These are phyloP conservation scores for Ondatra zibethicus DNA, from an alignment of 2,113 vertebrate species.

Conservation along the genomic window DNA sequence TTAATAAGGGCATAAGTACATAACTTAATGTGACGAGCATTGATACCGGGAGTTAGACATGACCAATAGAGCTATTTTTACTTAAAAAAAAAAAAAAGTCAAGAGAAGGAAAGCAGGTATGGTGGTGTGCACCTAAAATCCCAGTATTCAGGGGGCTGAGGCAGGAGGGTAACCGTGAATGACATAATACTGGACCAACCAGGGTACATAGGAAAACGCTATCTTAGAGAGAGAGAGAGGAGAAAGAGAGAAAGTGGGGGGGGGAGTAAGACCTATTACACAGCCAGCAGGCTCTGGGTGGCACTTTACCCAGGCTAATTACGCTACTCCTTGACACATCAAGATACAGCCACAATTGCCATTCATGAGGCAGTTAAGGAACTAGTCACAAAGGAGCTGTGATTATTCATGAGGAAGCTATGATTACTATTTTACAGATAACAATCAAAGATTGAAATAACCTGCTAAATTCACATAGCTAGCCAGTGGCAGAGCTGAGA, in stretches of 20 bases:
- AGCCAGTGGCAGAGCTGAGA: background rate
- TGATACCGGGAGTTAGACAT: background rate
- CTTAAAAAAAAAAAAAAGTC: background rate
- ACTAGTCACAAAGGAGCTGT: background rate
- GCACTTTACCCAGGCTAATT: background rate
- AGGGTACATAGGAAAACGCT: background rate
- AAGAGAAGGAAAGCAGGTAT: background rate
- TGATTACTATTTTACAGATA: constrained; percentile 8
- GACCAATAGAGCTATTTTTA: constrained; percentile 14
- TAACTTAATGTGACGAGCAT: constrained; percentile 25
- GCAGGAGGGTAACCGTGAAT: background rate
- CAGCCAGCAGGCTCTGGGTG: background rate
- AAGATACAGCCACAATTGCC: background rate
- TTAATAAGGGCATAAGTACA: constrained; percentile 39
- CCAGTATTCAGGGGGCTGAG: background rate
- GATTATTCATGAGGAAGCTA: background rate
- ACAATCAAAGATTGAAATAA: constrained; percentile 44
- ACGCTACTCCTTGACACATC: background rate
- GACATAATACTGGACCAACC: background rate
- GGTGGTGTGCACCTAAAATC: background rate
- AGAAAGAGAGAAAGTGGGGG: background rate
- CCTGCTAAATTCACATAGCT: constrained; percentile 2
- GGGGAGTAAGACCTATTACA: background rate
- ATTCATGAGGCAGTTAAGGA: background rate
- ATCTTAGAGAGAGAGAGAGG: too few relatives aligned